Percentiles rank a stretch among this genome's conserved stretches.
Evolutionary conservation across 2,888 invertebrate genomes (phyloP).

Genomic region (Lamproptera curius): DNA sequence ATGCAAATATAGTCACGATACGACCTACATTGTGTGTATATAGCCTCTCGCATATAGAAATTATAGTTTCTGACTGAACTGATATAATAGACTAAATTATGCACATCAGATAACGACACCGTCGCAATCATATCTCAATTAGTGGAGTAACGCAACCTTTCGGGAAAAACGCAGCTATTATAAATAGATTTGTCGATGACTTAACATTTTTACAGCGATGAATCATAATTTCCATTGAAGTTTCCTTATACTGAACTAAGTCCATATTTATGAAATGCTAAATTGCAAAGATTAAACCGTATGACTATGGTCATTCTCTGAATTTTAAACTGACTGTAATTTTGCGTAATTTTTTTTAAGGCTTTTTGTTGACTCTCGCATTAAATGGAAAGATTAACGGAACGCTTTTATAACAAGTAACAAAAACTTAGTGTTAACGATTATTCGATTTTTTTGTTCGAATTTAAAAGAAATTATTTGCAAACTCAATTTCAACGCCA

Average conservation of each 20-base stretch:
- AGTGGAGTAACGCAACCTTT: conserved; percentile 40
- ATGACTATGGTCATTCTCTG: neutral
- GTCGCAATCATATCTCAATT: conserved; percentile 55
- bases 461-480: too few relatives aligned
- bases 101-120: conserved; percentile 54
- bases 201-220: conserved; percentile 12
- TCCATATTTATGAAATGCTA: neutral
- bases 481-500: too few relatives aligned
- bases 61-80: conserved; percentile 47
- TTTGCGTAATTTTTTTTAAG: neutral
- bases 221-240: neutral
- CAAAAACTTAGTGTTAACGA: too few relatives aligned
- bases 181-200: conserved; percentile 66
- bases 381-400: too few relatives aligned
- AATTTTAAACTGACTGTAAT: neutral
- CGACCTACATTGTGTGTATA: conserved; percentile 67
- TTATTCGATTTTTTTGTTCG: too few relatives aligned
- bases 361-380: too few relatives aligned
- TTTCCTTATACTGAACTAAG: neutral
- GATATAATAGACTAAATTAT: conserved; percentile 59
- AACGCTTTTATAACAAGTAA: too few relatives aligned
- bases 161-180: conserved; percentile 57
- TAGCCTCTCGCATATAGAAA: too few relatives aligned
- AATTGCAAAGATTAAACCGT: neutral
- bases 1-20: conserved; percentile 72